Conservation (phyloP, 2,797 vertebrate genomes). For the Protonibea diacanthus region DNA sequence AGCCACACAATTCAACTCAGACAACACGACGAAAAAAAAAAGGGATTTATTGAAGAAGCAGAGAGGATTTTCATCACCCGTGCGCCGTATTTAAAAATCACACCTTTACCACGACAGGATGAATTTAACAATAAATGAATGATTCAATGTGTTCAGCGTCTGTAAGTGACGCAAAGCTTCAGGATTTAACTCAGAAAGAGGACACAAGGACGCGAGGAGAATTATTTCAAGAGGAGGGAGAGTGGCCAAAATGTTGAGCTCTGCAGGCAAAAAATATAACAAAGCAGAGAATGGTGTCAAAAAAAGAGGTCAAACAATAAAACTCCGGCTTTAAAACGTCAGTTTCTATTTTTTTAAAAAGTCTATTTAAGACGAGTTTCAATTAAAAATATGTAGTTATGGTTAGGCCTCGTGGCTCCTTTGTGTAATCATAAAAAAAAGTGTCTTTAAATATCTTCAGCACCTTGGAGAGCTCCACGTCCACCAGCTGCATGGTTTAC, state of each 20-base stretch:
- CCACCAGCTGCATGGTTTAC: not conserved
- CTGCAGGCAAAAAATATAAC: not conserved
- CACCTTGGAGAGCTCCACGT: slow-evolving; percentile 60
- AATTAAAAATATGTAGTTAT: not conserved
- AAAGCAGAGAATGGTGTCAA: not conserved
- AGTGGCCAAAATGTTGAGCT: not conserved
- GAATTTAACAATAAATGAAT: not conserved
- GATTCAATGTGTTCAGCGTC: not conserved
- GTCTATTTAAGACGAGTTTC: not conserved
- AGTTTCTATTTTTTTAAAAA: not conserved
- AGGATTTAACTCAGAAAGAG: not conserved
- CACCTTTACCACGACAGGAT: not conserved
- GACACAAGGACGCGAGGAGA: too few relatives aligned
- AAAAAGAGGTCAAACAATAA: not conserved
- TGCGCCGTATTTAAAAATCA: not conserved
- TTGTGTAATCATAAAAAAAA: too few relatives aligned
- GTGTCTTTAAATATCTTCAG: slow-evolving; percentile 23
- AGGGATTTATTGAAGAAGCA: slow-evolving; percentile 16
- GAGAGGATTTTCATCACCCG: slow-evolving; percentile 9
- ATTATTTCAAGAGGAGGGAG: not conserved
- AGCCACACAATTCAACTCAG: slow-evolving; percentile 16
- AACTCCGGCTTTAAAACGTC: not conserved
- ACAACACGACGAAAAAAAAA: slow-evolving; percentile 6
- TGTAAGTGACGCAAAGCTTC: not conserved
- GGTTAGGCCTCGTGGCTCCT: not conserved